Base-by-base conservation (phyloP, 2,113 vertebrate genomes). In the Amphiprion percula region DNA sequence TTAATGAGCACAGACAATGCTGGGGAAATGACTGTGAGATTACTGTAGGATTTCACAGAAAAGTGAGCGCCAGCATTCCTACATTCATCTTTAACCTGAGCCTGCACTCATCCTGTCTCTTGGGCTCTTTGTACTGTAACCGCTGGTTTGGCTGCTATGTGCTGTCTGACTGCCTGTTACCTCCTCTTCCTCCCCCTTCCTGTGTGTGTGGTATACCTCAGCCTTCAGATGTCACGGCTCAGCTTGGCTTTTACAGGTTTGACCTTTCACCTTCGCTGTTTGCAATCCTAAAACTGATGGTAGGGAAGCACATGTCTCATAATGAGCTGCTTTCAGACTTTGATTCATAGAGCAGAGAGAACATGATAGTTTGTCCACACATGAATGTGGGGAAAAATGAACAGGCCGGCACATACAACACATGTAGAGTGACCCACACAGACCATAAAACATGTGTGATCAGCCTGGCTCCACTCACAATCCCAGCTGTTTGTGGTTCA, bases 171-270 rank as follows among this genome's bases (percentile, higher is more conserved):
- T 68, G 10, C 11, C 23, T 15, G 19, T 58, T 54, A 39, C 39
- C 17, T 17, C 24, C 58, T 56, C 21, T 26, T 23, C 58, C 11
- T 58, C 47, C 59, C 28, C 68, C 21, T 58, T 63, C 70, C 24
- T 33, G 60, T 2, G 24, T 82, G 56, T 84, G 78, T 60, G 84
- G 79, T 82, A 53, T 44, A 56, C 75, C 71, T 78, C 80, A 72
- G 39, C 83, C 39, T 50, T 83, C 69, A 75, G 30, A 77, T 74
- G 73, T 85, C 77, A 79, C 39, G 1, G 14, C 67, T 68, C 62
- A 52, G 68, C 50, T 50, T 72, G 59, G 70, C 52, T 66, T 77
- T 84, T 65, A 69, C 62, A 73, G 63, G 74, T 79, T 74, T 79
- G 66, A 28, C 74, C 58, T 80, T 72, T 83, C 28, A 77, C 69